Evolutionary conservation across 2,797 vertebrate species (phyloP).

Genomic region (Diglossa cyanea): DNA sequence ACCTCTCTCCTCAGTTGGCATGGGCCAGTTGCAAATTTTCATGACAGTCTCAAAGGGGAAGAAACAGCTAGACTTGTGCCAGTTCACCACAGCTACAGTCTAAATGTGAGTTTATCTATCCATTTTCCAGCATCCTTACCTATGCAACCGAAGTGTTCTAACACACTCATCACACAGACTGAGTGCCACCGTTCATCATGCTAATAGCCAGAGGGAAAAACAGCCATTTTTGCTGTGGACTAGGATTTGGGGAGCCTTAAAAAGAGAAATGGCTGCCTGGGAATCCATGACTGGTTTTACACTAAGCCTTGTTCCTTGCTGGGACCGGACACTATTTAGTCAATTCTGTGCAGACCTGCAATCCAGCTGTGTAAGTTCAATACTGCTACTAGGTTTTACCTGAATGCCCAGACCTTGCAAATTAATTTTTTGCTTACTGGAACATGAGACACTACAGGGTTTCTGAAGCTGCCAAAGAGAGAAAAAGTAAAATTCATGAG

Average conservation of each 20-base stretch:
- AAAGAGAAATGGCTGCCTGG: not conserved
- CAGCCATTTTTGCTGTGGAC: not conserved
- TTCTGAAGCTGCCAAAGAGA: not conserved
- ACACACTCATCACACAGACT: not conserved
- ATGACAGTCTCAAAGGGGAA: not conserved
- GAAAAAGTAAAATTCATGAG: not conserved
- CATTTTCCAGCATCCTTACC: not conserved
- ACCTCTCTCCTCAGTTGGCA: not conserved
- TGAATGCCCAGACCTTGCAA: not conserved
- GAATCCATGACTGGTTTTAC: constrained; percentile 10
- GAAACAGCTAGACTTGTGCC: not conserved
- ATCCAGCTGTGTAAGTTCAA: constrained; percentile 22
- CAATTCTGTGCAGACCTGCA: not conserved
- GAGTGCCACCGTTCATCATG: not conserved
- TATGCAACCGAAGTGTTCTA: accelerated
- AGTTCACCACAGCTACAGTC: not conserved
- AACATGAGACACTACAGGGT: not conserved
- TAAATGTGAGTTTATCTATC: not conserved
- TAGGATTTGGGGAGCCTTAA: not conserved
- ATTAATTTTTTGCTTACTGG: constrained; percentile 18
- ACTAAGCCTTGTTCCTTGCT: not conserved
- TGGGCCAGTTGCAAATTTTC: not conserved
- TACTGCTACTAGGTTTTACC: constrained; percentile 27
- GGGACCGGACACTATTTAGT: not conserved
- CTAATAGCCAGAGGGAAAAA: not conserved